phyloP scores from a whole-genome alignment of 1,140 invertebrate genomes.

The Drosophila arawakana region DNA sequence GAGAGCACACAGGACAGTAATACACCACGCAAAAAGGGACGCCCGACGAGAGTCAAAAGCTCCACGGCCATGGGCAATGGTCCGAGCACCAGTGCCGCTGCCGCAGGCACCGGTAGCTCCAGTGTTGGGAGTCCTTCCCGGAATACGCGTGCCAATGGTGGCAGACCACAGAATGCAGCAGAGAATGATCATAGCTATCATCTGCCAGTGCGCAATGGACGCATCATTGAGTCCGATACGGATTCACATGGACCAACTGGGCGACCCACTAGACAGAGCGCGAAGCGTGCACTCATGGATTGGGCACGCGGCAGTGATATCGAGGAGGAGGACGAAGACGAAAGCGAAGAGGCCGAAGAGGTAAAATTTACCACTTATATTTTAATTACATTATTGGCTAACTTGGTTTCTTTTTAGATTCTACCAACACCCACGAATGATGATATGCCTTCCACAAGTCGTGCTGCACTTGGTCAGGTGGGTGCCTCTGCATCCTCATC shows the following conservation, averaged over 20 bases:
- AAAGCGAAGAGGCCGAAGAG: conserved; percentile 79
- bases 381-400: neutral
- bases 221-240: conserved; percentile 77
- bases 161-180: conserved; percentile 52
- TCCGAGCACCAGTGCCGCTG: conserved; percentile 65
- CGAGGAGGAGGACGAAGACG: conserved; percentile 64
- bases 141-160: conserved; percentile 70
- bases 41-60: conserved; percentile 38
- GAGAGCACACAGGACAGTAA: conserved; percentile 79
- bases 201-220: conserved; percentile 75
- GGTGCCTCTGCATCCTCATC: conserved; percentile 21
- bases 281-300: conserved; percentile 68
- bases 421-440: conserved; percentile 82
- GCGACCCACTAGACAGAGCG: conserved; percentile 73
- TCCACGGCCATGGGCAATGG: conserved; percentile 48
- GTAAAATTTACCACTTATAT: conserved; percentile 21
- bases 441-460: conserved; percentile 75
- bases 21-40: conserved; percentile 63
- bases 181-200: conserved; percentile 84
- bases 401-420: conserved; percentile 49
- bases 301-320: conserved; percentile 78
- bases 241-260: conserved; percentile 66
- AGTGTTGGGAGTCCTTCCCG: conserved; percentile 68
- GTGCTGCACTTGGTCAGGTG: conserved; percentile 49
- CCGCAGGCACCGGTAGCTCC: conserved; percentile 35